phyloP scores from a whole-genome alignment of 1,140 invertebrate species.

The Drosophila hydei region DNA sequence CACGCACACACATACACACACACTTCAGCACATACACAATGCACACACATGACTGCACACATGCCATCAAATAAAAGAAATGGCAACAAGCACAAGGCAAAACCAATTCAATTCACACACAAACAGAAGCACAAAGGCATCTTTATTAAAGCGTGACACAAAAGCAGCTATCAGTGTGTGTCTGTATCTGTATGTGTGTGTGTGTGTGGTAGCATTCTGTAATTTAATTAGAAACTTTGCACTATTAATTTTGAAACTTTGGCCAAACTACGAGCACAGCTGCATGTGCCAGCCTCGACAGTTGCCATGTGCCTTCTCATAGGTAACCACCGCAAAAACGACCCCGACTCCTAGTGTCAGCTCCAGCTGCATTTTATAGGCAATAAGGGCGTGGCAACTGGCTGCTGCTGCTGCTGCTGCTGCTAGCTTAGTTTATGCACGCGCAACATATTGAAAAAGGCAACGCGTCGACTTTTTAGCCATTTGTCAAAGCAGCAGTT shows the following conservation, averaged over 20 bases:
- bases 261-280: constrained; percentile 71
- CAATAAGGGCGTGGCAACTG: not conserved
- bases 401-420: not conserved
- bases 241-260: constrained; percentile 79
- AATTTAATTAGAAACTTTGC: constrained; percentile 80
- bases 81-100: constrained; percentile 54
- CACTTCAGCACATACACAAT: constrained; percentile 3
- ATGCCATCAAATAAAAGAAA: constrained; percentile 36
- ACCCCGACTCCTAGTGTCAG: constrained; percentile 32
- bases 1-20: constrained; percentile 21
- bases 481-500: constrained; percentile 64
- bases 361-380: constrained; percentile 16
- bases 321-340: constrained; percentile 43
- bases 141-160: constrained; percentile 32
- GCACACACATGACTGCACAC: constrained; percentile 56
- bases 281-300: constrained; percentile 37
- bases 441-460: constrained; percentile 73
- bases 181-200: constrained; percentile 28
- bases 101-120: constrained; percentile 59
- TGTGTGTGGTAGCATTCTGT: constrained; percentile 50
- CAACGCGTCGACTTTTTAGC: constrained; percentile 50
- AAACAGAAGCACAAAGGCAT: constrained; percentile 1
- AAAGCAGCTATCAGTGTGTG: constrained; percentile 17
- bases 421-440: constrained; percentile 59
- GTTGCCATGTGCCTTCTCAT: constrained; percentile 14